Conservation (phyloP, 2,888 invertebrate genomes). For the Lithosia quadra region DNA sequence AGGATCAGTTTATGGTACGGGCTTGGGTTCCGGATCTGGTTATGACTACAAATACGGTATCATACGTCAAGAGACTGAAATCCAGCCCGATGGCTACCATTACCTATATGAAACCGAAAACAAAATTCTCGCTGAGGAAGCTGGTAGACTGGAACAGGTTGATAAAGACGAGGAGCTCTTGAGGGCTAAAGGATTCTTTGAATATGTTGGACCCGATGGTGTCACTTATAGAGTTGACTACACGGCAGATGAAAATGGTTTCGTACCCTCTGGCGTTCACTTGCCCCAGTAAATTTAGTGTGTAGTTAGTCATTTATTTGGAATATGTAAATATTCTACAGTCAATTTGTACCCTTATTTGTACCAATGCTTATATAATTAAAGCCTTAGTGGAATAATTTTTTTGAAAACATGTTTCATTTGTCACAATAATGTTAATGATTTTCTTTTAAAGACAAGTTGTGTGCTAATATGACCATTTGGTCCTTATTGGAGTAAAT, state of each 20-base stretch:
- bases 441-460: too few species aligned
- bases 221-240: conserved; percentile 82
- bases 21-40: conserved; percentile 27
- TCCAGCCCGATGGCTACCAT: conserved; percentile 76
- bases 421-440: neutral
- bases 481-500: too few species aligned
- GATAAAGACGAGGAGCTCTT: conserved; percentile 63
- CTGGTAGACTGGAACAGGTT: conserved; percentile 73
- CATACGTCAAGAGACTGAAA: conserved; percentile 76
- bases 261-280: conserved; percentile 72
- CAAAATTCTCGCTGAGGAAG: conserved; percentile 81
- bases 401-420: neutral
- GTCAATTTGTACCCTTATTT: neutral
- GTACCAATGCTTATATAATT: neutral
- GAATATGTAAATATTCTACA: neutral
- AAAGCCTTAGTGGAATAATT: neutral
- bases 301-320: conserved; percentile 21
- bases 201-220: conserved; percentile 79
- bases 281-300: conserved; percentile 67
- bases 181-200: conserved; percentile 78
- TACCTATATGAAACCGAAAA: conserved; percentile 84
- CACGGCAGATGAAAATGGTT: conserved; percentile 81
- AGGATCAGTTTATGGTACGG: conserved; percentile 36
- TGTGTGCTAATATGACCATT: too few species aligned
- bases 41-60: conserved; percentile 79